Evolutionary conservation across 2,113 vertebrate species (phyloP), one percentile per base, ranked within the genome.

Genomic region (Amia ocellicauda): DNA sequence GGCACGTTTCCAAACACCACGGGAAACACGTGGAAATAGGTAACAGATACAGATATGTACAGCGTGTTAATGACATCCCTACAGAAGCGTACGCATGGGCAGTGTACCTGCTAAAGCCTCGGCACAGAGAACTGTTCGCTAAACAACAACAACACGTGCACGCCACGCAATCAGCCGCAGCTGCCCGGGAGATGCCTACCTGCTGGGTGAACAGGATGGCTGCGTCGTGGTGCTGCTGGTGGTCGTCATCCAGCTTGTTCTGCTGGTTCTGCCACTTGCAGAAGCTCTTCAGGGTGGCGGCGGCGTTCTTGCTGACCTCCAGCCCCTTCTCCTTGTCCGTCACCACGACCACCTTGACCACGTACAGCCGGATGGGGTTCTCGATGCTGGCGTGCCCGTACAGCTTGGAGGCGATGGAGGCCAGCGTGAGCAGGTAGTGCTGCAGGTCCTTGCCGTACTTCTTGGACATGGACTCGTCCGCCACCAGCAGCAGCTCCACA

Each of bases 201-300:
- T 98, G 93, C 58, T 96, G 90, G 70, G 96, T 98, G 87, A 98
- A 98, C 81, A 99, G 94, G 76, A 99, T 95, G 73, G 97, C 97
- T 0, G 96, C 96, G 0, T 99, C 96, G 0, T 99, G 92, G 73
- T 98, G 95, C 14, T 95, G 90, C 2, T 90, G 89, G 0, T 97
- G 91, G 61, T 94, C 88, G 0, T 96, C 94, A 0, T 90, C 93
- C 41, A 95, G 88, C 41, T 89, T 92, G 81, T 96, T 98, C 74
- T 95, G 94, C 67, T 97, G 94, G 71, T 98, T 94, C 80, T 98
- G 97, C 96, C 96, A 98, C 86, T 94, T 98, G 83, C 97, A 99
- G 74, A 98, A 98, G 86, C 92, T 94, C 86, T 95, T 97, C 55
- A 99, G 91, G 0, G 96, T 96, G 52, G 92, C 85, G 29, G 96